phyloP scores from a whole-genome alignment of 2,113 vertebrate species.

The Amazona guildingii region DNA sequence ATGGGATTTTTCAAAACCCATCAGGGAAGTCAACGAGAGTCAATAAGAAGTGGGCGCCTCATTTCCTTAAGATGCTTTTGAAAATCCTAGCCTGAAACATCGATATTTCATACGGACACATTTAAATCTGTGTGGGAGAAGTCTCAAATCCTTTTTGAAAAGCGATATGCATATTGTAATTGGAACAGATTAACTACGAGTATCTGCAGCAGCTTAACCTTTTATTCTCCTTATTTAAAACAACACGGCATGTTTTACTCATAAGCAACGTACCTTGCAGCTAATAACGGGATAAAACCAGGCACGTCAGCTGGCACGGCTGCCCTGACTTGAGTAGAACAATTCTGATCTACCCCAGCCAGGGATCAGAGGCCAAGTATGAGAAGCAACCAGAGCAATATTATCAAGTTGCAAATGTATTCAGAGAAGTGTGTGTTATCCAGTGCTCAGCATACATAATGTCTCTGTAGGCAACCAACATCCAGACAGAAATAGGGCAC shows the following conservation, averaged over 20 bases:
- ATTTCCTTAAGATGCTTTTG: constrained; percentile 29
- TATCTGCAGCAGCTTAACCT: constrained; percentile 45
- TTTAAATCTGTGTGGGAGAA: constrained; percentile 27
- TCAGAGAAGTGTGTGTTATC: background rate
- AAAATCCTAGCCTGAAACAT: constrained; percentile 21
- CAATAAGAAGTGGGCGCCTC: background rate
- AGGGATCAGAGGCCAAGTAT: background rate
- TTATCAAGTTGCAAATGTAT: constrained; percentile 30
- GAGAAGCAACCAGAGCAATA: background rate
- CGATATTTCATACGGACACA: background rate
- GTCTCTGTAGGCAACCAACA: background rate
- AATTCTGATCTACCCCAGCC: background rate
- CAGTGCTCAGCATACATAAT: constrained; percentile 7
- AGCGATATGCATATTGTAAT: constrained; percentile 33
- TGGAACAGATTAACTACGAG: constrained; percentile 42
- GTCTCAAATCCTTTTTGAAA: constrained; percentile 35
- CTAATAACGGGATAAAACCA: background rate
- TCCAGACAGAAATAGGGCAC: background rate
- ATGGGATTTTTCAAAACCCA: background rate
- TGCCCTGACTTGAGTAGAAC: background rate
- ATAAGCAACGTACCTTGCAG: background rate
- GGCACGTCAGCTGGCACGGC: background rate
- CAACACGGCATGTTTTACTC: background rate
- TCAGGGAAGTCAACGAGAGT: constrained; percentile 15
- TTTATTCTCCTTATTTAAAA: background rate